Percentiles rank a stretch among this genome's conserved stretches.
Conservation (phyloP, 2,113 vertebrate species). For the Capreolus pygargus region DNA sequence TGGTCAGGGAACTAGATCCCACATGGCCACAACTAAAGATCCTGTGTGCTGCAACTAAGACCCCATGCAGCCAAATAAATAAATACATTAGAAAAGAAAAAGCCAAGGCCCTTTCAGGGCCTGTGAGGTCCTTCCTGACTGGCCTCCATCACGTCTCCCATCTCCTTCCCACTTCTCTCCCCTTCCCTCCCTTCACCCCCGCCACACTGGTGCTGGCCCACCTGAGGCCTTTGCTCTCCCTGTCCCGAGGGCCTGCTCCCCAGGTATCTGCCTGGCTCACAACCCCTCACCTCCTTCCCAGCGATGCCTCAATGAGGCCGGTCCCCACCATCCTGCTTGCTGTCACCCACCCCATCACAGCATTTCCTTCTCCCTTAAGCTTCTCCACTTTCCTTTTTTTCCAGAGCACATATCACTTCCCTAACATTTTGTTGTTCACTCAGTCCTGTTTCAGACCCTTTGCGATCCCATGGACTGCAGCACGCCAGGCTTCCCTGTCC, state of each 20-base stretch:
- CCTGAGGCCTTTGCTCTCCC: neutral
- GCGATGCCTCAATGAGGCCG: neutral
- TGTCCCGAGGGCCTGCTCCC: neutral
- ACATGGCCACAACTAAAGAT: neutral
- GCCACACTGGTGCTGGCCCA: neutral
- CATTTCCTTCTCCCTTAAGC: neutral
- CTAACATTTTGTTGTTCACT: neutral
- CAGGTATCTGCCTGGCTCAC: neutral
- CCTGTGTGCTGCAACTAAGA: rapidly evolving
- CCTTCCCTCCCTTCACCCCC: neutral
- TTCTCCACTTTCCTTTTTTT: neutral
- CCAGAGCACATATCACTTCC: neutral
- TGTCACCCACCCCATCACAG: neutral
- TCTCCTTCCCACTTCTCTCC: neutral
- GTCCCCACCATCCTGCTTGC: too few relatives aligned
- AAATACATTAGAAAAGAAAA: neutral
- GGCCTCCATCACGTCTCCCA: neutral
- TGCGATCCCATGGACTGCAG: neutral
- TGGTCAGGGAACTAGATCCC: neutral
- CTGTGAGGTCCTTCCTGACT: neutral
- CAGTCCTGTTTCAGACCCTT: neutral
- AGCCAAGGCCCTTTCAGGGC: neutral
- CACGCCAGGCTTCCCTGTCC: neutral
- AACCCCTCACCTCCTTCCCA: neutral
- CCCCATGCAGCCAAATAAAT: neutral